Evolutionary conservation across 2,888 invertebrate species (phyloP).

Genomic region (Phlogophora meticulosa): DNA sequence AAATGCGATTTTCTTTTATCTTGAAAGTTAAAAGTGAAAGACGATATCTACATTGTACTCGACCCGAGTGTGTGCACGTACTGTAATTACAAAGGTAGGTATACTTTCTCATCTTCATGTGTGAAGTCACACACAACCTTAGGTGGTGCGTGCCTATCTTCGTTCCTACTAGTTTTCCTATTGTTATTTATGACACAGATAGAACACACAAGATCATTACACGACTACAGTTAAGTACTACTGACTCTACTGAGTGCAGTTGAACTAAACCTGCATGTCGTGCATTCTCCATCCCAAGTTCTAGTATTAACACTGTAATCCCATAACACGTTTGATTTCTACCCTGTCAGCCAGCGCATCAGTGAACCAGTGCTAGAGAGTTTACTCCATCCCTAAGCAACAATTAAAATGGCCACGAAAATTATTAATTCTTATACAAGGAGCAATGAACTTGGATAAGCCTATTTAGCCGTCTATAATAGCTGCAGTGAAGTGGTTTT

Average conservation of each 20-base stretch:
- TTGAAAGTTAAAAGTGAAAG: slow-evolving; percentile 63
- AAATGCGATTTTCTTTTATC: slow-evolving; percentile 51
- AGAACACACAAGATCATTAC: background rate
- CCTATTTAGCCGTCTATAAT: background rate
- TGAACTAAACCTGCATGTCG: background rate
- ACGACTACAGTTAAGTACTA: background rate
- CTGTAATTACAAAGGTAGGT: slow-evolving; percentile 37
- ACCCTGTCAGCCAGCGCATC: background rate
- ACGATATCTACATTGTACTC: slow-evolving; percentile 51
- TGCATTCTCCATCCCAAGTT: background rate
- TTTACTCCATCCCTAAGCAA: slow-evolving; percentile 2
- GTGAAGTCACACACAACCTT: slow-evolving; percentile 33
- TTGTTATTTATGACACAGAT: slow-evolving; percentile 12
- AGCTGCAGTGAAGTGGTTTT: background rate
- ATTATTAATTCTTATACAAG: slow-evolving; percentile 22
- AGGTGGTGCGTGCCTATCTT: slow-evolving; percentile 13
- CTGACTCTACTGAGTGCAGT: background rate
- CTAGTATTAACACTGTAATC: background rate
- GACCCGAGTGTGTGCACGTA: slow-evolving; percentile 19
- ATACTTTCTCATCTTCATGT: slow-evolving; percentile 53
- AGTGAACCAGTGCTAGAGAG: background rate
- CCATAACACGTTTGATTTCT: background rate
- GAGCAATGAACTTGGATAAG: slow-evolving; percentile 37
- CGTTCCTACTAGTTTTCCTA: slow-evolving; percentile 6
- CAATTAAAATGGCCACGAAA: slow-evolving; percentile 1